Base-by-base conservation (phyloP, 2,113 vertebrate genomes). In the Centrocercus urophasianus region DNA sequence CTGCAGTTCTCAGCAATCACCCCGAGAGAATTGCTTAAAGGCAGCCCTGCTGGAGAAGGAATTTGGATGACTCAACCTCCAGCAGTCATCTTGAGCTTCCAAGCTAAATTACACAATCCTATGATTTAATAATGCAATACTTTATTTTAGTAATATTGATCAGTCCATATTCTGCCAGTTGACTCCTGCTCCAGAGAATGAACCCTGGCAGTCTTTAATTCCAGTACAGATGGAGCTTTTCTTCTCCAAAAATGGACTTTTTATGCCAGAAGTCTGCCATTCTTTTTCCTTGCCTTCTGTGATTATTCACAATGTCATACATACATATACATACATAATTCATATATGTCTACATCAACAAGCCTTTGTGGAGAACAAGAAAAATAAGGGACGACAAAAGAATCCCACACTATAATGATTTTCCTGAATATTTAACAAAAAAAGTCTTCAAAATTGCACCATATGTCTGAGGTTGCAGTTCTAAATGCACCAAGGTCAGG, bases 31-130 rank as follows among this genome's bases (percentile, higher is more conserved):
- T 8, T 47, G 8, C 38, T 45, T 82, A 32, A 76, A 66, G 30
- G 42, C 5, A 66, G 1, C 5, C 3, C 8, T 67, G 0, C 42
- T 13, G 76, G 66, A 61, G 25, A 60, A 60, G 5, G 67, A 2
- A 2, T 47, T 76, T 38, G 25, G 8, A 38, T 52, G 21, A 8
- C 18, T 6, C 60, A 54, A 21, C 27, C 21, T 74, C 42, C 25
- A 73, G 38, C 47, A 4, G 15, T 60, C 21, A 36, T 57, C 56
- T 54, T 74, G 18, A 10, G 54, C 30, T 82, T 86, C 42, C 30
- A 83, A 60, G 8, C 3, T 52, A 54, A 38, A 43, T 60, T 43
- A 70, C 64, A n/a, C 6, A 63, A 20, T 45, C 3, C 10, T 36
- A 22, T 34, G 6, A 18, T 15, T 72, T 73, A 34, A 10, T 30